phyloP scores from a whole-genome alignment of 1,140 invertebrate genomes.

The Sycophaga agraensis region DNA sequence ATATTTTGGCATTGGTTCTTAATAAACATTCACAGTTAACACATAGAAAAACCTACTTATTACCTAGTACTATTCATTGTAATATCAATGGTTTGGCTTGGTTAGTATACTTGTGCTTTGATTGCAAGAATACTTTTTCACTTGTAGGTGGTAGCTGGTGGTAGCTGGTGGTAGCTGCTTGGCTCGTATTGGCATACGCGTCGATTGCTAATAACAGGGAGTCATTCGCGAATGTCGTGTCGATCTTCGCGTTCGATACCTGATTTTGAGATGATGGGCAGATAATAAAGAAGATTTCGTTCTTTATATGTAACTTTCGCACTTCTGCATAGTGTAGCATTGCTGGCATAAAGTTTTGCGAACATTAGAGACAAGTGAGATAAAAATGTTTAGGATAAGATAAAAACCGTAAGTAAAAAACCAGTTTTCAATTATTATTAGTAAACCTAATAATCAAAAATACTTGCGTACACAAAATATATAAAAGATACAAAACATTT shows the following conservation, averaged over 20 bases:
- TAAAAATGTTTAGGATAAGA: constrained; percentile 33
- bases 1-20: no score
- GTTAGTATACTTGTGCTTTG: no score
- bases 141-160: background rate
- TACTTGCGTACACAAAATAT: background rate
- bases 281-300: background rate
- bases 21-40: no score
- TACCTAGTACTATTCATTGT: no score
- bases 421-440: background rate
- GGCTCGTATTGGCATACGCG: background rate
- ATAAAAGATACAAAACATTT: no score
- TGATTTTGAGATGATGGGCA: constrained; percentile 8
- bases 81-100: background rate
- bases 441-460: background rate
- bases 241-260: background rate
- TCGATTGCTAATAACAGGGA: background rate
- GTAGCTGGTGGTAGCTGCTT: background rate
- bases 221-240: background rate
- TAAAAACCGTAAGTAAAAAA: constrained; percentile 2
- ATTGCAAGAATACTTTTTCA: background rate
- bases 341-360: background rate
- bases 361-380: constrained; percentile 43
- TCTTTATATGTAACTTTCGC: background rate
- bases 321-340: background rate
- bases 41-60: no score